Evolutionary conservation across 2,888 invertebrate species (phyloP).

Genomic region (Luperina testacea): DNA sequence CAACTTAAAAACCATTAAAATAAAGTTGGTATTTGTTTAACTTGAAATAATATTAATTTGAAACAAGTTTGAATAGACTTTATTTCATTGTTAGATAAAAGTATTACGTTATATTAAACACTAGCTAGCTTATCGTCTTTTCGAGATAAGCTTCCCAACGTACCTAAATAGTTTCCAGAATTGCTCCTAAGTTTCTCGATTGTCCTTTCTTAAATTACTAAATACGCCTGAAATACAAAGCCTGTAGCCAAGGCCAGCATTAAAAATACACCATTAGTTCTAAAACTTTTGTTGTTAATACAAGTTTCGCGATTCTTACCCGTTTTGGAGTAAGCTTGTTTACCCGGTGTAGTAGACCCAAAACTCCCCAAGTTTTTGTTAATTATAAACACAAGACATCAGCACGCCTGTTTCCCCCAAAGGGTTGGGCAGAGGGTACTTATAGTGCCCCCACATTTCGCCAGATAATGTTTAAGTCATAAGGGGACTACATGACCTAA

Average conservation of each 20-base stretch:
- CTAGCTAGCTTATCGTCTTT: neutral
- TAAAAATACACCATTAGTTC: slow-evolving; percentile 41
- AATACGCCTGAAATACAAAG: slow-evolving; percentile 19
- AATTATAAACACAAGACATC: neutral
- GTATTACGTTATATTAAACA: neutral
- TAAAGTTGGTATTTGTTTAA: no score
- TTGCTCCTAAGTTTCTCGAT: slow-evolving; percentile 1
- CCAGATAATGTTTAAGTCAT: neutral
- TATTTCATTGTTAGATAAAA: no score
- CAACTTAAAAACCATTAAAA: no score
- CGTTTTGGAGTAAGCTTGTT: slow-evolving; percentile 23
- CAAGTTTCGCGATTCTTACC: slow-evolving; percentile 18
- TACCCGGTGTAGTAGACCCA: neutral
- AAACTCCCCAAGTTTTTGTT: neutral
- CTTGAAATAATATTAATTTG: no score
- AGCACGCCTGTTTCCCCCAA: neutral
- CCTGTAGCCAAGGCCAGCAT: slow-evolving; percentile 16
- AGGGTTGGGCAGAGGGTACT: neutral
- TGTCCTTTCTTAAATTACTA: slow-evolving; percentile 22
- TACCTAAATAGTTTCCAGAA: neutral
- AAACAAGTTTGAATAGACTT: no score
- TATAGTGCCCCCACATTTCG: neutral
- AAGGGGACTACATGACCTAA: neutral
- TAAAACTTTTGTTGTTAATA: slow-evolving; percentile 40
- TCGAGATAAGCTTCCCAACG: slow-evolving; percentile 1